These are phyloP conservation scores for Helleia helle DNA, from an alignment of 2,888 invertebrate genomes.

Conservation along the genomic window DNA sequence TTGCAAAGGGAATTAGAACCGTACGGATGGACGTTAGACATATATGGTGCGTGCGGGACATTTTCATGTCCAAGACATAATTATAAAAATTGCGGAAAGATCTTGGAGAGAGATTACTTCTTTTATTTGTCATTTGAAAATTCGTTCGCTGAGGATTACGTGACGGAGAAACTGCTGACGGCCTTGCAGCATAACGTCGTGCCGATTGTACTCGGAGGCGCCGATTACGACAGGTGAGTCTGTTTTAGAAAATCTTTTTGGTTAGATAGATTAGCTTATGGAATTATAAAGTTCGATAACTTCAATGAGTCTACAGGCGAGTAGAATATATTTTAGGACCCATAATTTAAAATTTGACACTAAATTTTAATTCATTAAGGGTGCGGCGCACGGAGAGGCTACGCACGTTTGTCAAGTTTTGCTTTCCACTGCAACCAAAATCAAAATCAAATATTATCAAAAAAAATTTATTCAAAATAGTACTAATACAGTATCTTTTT, in stretches of 20 bases:
- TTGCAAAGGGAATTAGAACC: constrained; percentile 31
- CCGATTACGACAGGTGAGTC: constrained; percentile 71
- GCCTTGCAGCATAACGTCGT: constrained; percentile 73
- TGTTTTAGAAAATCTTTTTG: not conserved
- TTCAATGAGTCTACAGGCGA: too few relatives aligned
- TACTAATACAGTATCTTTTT: too few relatives aligned
- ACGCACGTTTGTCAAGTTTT: too few relatives aligned
- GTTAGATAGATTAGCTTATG: too few relatives aligned
- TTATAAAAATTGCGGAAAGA: constrained; percentile 32
- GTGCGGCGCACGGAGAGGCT: too few relatives aligned
- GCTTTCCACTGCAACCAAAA: too few relatives aligned
- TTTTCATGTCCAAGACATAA: constrained; percentile 33
- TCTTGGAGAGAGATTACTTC: constrained; percentile 76
- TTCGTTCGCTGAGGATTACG: constrained; percentile 75
- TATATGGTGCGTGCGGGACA: constrained; percentile 70
- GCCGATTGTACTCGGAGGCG: constrained; percentile 80
- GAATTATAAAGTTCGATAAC: too few relatives aligned
- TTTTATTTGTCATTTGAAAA: constrained; percentile 85
- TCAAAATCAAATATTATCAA: too few relatives aligned
- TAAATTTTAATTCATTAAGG: too few relatives aligned
- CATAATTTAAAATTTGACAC: too few relatives aligned
- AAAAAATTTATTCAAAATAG: too few relatives aligned
- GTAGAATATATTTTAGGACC: too few relatives aligned
- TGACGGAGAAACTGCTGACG: constrained; percentile 76
- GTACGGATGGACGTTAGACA: constrained; percentile 50